These are phyloP conservation scores for Idaea dimidiata DNA, from an alignment of 2,888 invertebrate species.

Conservation along the genomic window DNA sequence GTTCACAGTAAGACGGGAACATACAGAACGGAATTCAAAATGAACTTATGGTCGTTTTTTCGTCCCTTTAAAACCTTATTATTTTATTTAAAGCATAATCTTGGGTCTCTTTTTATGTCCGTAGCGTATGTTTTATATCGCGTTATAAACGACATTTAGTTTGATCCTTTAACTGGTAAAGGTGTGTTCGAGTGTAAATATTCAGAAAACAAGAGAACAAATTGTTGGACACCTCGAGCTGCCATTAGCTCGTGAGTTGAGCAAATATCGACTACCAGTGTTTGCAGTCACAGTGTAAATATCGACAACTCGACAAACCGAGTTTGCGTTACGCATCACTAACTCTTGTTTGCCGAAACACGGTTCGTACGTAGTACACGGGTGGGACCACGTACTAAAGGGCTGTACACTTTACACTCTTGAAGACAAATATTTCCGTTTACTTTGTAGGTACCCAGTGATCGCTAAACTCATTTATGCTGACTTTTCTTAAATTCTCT, in stretches of 20 bases:
- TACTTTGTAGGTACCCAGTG: conserved; percentile 41
- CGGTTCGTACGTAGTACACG: conserved; percentile 56
- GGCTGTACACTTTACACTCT: conserved; percentile 62
- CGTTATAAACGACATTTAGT: conserved; percentile 34
- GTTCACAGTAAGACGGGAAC: conserved; percentile 72
- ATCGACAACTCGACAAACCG: conserved; percentile 75
- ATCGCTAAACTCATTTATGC: neutral
- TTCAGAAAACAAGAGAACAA: conserved; percentile 52
- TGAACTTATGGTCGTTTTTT: conserved; percentile 76
- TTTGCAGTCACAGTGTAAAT: conserved; percentile 72
- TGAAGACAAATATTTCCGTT: conserved; percentile 71
- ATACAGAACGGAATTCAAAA: conserved; percentile 76
- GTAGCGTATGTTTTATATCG: conserved; percentile 39
- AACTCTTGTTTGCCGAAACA: conserved; percentile 67
- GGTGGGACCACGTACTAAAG: conserved; percentile 64
- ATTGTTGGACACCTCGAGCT: conserved; percentile 49
- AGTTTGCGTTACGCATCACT: conserved; percentile 81
- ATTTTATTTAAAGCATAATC: conserved; percentile 67
- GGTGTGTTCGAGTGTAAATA: conserved; percentile 66
- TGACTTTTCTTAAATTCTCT: neutral
- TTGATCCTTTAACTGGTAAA: conserved; percentile 52
- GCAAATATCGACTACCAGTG: conserved; percentile 74
- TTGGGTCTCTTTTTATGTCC: conserved; percentile 49
- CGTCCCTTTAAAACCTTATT: conserved; percentile 58
- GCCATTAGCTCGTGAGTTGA: conserved; percentile 72